phyloP scores from a whole-genome alignment of 2,888 invertebrate genomes.

The Platycheirus albimanus region DNA sequence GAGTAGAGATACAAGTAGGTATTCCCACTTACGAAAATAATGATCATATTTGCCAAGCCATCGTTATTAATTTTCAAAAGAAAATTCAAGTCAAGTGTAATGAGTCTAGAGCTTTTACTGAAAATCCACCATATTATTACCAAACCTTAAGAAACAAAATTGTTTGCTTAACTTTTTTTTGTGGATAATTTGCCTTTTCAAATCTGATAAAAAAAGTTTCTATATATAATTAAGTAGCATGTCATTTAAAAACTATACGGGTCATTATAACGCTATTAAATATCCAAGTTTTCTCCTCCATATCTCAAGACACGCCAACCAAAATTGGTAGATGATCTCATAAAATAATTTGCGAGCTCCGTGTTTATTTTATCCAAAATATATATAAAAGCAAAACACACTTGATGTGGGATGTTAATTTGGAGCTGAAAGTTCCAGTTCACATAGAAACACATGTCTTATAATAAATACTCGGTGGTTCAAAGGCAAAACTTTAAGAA shows the following conservation, averaged over 20 bases:
- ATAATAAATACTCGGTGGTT: not conserved
- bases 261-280: slow-evolving; percentile 29
- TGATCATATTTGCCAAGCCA: not conserved
- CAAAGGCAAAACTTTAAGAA: not conserved
- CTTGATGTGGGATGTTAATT: slow-evolving; percentile 30
- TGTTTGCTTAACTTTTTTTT: slow-evolving; percentile 6
- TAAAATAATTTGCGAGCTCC: slow-evolving; percentile 46
- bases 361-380: slow-evolving; percentile 29
- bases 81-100: not conserved
- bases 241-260: slow-evolving; percentile 22
- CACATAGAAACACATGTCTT: slow-evolving; percentile 3
- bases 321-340: slow-evolving; percentile 61
- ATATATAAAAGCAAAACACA: not conserved
- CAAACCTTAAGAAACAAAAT: too few relatives aligned
- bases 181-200: slow-evolving; percentile 29
- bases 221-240: slow-evolving; percentile 17
- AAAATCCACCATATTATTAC: too few relatives aligned
- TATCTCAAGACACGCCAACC: slow-evolving; percentile 47
- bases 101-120: too few relatives aligned
- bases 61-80: not conserved
- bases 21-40: not conserved
- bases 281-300: slow-evolving; percentile 7
- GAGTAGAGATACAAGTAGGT: not conserved
- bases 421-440: slow-evolving; percentile 27
- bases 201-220: slow-evolving; percentile 16